These are phyloP conservation scores for Trichogramma pretiosum DNA, from an alignment of 1,140 invertebrate species.

Conservation along the genomic window DNA sequence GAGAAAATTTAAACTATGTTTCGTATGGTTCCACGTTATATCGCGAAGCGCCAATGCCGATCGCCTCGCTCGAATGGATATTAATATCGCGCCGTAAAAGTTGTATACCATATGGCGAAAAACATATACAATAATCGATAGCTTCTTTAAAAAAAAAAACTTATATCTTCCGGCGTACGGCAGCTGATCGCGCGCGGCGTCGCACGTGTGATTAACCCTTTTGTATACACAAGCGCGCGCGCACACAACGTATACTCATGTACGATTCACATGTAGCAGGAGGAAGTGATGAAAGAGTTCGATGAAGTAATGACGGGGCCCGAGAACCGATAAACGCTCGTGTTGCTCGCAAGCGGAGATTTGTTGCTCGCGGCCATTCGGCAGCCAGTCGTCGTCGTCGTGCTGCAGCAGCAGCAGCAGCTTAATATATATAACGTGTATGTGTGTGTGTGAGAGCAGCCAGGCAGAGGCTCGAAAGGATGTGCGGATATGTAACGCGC, in stretches of 20 bases:
- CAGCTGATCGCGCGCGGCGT: slow-evolving; percentile 5
- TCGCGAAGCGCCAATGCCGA: neutral
- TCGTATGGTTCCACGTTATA: neutral
- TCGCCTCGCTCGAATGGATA: too few species aligned
- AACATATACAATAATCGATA: slow-evolving; percentile 1
- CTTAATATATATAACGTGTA: too few species aligned
- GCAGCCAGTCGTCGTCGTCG: too few species aligned
- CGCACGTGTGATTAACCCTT: neutral
- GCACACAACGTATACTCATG: neutral
- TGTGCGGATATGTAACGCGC: too few species aligned
- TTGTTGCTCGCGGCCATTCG: neutral
- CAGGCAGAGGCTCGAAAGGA: too few species aligned
- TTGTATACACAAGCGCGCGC: neutral
- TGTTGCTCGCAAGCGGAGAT: slow-evolving; percentile 17
- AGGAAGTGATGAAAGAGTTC: slow-evolving; percentile 39
- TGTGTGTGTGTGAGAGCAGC: too few species aligned
- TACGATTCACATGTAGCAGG: slow-evolving; percentile 35
- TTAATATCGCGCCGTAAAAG: too few species aligned
- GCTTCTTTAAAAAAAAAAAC: slow-evolving; percentile 9
- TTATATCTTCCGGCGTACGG: slow-evolving; percentile 16
- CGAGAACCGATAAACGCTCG: slow-evolving; percentile 39
- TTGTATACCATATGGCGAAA: too few species aligned
- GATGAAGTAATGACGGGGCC: slow-evolving; percentile 42
- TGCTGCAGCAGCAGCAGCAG: too few species aligned
- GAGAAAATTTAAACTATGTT: slow-evolving; percentile 8